These are phyloP conservation scores for Gorilla gorilla DNA, from an alignment of 2,113 vertebrate genomes.

Conservation along the genomic window DNA sequence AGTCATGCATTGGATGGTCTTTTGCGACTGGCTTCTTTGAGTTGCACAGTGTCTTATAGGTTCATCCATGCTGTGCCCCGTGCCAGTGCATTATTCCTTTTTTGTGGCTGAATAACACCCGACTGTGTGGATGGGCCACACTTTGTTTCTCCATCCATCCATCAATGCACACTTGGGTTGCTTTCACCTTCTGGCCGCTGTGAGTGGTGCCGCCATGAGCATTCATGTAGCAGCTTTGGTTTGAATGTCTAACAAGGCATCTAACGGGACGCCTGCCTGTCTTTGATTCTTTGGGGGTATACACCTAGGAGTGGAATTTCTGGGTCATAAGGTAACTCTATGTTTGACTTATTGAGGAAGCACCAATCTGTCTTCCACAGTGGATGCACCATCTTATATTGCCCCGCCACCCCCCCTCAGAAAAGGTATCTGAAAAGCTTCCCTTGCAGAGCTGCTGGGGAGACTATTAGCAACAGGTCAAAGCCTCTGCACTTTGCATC, in stretches of 20 bases:
- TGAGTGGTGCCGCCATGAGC: accelerated
- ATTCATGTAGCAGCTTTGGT: accelerated
- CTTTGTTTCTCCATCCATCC: neutral
- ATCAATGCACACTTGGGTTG: accelerated
- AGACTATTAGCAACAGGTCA: accelerated
- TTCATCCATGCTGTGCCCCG: accelerated
- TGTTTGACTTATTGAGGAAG: neutral
- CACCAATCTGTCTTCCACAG: neutral
- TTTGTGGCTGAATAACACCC: accelerated
- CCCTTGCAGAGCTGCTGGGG: neutral
- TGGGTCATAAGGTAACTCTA: neutral
- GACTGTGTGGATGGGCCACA: neutral
- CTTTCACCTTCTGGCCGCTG: accelerated
- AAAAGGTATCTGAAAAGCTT: too few species aligned
- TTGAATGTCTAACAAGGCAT: accelerated
- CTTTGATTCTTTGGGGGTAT: accelerated
- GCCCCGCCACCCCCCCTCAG: neutral
- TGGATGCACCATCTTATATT: accelerated
- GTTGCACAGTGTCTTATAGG: accelerated
- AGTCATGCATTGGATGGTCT: accelerated
- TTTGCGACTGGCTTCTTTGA: neutral
- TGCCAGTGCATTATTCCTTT: accelerated
- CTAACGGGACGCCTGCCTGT: too few species aligned
- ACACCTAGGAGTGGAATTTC: neutral
- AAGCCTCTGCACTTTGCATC: accelerated